Conservation (phyloP, 2,797 vertebrate genomes). For the Acropternis orthonyx region DNA sequence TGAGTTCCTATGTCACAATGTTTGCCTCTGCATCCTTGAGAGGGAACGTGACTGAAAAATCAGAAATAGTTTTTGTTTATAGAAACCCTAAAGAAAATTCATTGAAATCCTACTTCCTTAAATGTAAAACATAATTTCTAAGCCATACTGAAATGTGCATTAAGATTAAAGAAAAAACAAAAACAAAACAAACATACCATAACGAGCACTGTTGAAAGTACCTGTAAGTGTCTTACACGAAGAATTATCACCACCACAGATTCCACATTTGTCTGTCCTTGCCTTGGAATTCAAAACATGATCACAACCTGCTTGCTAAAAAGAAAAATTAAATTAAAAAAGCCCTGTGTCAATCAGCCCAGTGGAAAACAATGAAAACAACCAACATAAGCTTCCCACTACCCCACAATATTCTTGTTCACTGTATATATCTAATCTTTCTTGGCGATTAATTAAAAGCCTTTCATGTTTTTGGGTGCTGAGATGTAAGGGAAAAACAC, state of each 20-base stretch:
- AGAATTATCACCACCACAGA: conserved; percentile 95
- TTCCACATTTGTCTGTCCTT: conserved; percentile 92
- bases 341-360: not conserved
- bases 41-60: not conserved
- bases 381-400: not conserved
- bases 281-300: conserved; percentile 95
- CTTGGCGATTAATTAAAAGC: not conserved
- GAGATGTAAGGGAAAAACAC: not conserved
- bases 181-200: conserved; percentile 80
- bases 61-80: not conserved
- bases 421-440: not conserved
- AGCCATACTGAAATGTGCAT: not conserved
- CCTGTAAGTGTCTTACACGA: conserved; percentile 90
- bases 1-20: not conserved
- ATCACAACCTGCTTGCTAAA: conserved; percentile 97
- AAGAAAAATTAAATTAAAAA: not conserved
- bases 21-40: not conserved
- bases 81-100: not conserved
- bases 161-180: not conserved
- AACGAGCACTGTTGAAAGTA: conserved; percentile 91
- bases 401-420: not conserved
- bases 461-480: not conserved
- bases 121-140: not conserved
- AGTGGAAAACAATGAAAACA: not conserved
- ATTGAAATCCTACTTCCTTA: not conserved